These are phyloP conservation scores for Drosophila pseudoobscura DNA, from an alignment of 1,140 invertebrate species.

Conservation along the genomic window DNA sequence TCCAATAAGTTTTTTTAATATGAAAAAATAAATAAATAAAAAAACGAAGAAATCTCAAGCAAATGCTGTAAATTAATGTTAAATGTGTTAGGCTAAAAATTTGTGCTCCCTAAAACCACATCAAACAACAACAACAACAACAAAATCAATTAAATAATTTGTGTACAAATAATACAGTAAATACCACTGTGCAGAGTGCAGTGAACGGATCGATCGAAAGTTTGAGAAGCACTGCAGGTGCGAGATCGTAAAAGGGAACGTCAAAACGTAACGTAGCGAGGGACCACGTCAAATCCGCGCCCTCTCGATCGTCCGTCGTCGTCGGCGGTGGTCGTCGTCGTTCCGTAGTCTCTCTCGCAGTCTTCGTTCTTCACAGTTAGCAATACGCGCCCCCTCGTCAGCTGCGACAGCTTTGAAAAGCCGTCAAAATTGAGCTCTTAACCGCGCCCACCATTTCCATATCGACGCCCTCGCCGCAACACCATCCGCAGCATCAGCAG, in stretches of 20 bases:
- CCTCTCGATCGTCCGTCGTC: conserved; percentile 29
- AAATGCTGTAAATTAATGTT: conserved; percentile 62
- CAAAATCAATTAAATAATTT: conserved; percentile 23
- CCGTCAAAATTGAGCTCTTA: conserved; percentile 83
- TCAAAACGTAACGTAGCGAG: neutral
- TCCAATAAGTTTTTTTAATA: conserved; percentile 55
- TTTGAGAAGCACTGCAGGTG: too few species aligned
- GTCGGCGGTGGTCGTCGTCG: conserved; percentile 3
- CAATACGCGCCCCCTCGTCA: conserved; percentile 72
- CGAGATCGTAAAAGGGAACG: too few species aligned
- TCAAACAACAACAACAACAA: conserved; percentile 19
- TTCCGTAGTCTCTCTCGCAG: neutral
- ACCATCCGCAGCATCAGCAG: conserved; percentile 18
- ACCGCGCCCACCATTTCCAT: conserved; percentile 78
- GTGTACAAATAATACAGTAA: conserved; percentile 3
- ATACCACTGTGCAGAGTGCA: conserved; percentile 28
- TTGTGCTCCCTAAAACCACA: conserved; percentile 34
- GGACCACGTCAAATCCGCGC: too few species aligned
- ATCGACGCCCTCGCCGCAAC: conserved; percentile 63
- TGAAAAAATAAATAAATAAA: conserved; percentile 33
- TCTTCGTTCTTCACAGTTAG: conserved; percentile 37
- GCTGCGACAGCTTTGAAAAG: conserved; percentile 71
- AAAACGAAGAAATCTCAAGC: conserved; percentile 42
- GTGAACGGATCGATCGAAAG: neutral
- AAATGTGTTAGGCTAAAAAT: conserved; percentile 66